These are phyloP conservation scores for Cerastis leucographa DNA, from an alignment of 2,888 invertebrate genomes.

Conservation along the genomic window DNA sequence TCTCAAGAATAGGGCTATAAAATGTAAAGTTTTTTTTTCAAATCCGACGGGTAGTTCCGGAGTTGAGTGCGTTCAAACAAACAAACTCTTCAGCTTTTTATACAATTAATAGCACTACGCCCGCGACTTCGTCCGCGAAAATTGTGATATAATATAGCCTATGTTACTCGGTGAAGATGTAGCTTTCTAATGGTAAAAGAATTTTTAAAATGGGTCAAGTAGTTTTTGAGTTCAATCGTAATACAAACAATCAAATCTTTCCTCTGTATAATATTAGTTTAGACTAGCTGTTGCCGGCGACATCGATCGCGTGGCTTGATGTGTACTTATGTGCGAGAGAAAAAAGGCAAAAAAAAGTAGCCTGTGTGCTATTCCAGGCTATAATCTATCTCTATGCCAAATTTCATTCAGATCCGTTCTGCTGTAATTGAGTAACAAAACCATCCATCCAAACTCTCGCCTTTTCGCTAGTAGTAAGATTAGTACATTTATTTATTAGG, in stretches of 20 bases:
- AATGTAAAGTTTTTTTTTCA: neutral
- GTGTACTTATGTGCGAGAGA: neutral
- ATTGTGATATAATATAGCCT: too few relatives aligned
- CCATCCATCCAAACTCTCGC: neutral
- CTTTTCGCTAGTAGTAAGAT: neutral
- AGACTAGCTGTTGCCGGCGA: neutral
- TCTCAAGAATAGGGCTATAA: neutral
- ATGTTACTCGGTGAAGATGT: too few relatives aligned
- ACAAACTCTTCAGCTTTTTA: neutral
- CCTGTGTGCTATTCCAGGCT: neutral
- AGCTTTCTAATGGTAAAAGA: too few relatives aligned
- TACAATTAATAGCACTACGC: too few relatives aligned
- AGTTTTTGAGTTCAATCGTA: too few relatives aligned
- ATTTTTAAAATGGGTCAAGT: too few relatives aligned
- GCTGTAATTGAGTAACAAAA: neutral
- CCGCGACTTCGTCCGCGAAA: too few relatives aligned
- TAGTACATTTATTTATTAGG: constrained; percentile 50
- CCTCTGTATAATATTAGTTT: neutral
- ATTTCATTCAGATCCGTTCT: neutral
- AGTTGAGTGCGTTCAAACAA: neutral
- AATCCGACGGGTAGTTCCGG: neutral
- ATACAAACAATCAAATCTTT: too few relatives aligned
- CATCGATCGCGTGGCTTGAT: neutral
- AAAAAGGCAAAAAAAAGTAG: neutral
- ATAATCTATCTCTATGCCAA: neutral